phyloP scores from a whole-genome alignment of 1,140 invertebrate genomes.

The Penaeus chinensis region DNA sequence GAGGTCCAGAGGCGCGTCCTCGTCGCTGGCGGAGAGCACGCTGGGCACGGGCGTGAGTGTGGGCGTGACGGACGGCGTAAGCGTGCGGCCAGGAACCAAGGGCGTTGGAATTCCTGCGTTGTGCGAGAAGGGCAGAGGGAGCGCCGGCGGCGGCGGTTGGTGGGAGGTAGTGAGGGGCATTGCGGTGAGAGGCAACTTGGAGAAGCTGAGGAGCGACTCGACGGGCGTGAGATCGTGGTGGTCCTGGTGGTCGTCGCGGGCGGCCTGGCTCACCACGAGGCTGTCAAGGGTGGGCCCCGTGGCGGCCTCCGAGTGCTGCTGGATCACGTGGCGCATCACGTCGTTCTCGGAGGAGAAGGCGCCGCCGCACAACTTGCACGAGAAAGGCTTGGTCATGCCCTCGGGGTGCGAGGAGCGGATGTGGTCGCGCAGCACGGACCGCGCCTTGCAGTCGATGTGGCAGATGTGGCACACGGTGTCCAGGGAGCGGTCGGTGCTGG shows the following conservation, averaged over 20 bases:
- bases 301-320: conserved; percentile 59
- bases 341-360: conserved; percentile 60
- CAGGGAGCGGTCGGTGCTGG: conserved; percentile 29
- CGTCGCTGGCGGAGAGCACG: conserved; percentile 11
- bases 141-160: conserved; percentile 25
- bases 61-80: conserved; percentile 23
- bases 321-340: conserved; percentile 59
- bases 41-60: conserved; percentile 14
- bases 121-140: conserved; percentile 36
- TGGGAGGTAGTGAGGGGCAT: conserved; percentile 44
- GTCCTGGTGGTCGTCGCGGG: conserved; percentile 48
- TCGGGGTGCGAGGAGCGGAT: conserved; percentile 64
- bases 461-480: conserved; percentile 60
- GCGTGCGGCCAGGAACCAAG: conserved; percentile 31
- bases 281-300: conserved; percentile 48
- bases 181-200: conserved; percentile 58
- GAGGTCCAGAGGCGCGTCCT: conserved; percentile 63
- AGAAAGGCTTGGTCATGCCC: conserved; percentile 62
- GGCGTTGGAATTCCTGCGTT: conserved; percentile 16
- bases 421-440: conserved; percentile 63
- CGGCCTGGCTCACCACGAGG: conserved; percentile 38
- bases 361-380: conserved; percentile 57
- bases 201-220: conserved; percentile 62
- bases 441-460: conserved; percentile 61
- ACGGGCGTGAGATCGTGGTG: conserved; percentile 62